phyloP scores from a whole-genome alignment of 2,797 vertebrate species.

The Peromyscus melanophrys region DNA sequence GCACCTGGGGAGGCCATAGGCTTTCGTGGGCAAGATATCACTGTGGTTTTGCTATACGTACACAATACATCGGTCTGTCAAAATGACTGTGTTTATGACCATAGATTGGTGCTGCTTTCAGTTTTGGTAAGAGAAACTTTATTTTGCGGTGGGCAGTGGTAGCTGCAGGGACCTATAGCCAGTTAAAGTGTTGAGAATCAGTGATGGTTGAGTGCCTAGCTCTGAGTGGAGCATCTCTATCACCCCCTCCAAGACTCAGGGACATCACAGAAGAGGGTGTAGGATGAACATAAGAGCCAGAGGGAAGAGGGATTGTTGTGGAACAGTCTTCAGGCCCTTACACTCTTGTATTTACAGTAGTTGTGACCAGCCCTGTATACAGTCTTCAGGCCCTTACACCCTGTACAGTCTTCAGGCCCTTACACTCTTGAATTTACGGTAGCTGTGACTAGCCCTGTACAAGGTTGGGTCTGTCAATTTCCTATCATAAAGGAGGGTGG shows the following conservation, averaged over 20 bases:
- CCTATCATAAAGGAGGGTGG: background rate
- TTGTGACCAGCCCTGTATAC: too few relatives aligned
- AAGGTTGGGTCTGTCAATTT: background rate
- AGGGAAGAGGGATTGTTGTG: background rate
- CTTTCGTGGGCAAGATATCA: background rate
- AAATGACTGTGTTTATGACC: background rate
- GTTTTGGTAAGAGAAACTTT: background rate
- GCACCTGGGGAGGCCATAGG: background rate
- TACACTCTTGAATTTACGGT: background rate
- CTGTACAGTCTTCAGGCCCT: background rate
- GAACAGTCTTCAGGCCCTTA: background rate
- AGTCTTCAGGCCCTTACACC: background rate
- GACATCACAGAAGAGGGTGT: background rate
- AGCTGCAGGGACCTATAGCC: background rate
- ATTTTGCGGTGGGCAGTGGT: background rate
- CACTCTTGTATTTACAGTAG: background rate
- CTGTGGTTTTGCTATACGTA: background rate
- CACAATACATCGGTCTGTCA: background rate
- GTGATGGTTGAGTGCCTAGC: background rate
- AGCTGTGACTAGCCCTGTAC: background rate
- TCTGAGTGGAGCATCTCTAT: background rate
- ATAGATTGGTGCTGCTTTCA: background rate
- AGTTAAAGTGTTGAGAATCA: background rate
- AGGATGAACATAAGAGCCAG: background rate
- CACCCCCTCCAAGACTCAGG: background rate